A percentile compares a stretch with the other conserved stretches of the same genome.
Conservation (phyloP, 2,797 vertebrate genomes). For the Crocodylus rhombifer region DNA sequence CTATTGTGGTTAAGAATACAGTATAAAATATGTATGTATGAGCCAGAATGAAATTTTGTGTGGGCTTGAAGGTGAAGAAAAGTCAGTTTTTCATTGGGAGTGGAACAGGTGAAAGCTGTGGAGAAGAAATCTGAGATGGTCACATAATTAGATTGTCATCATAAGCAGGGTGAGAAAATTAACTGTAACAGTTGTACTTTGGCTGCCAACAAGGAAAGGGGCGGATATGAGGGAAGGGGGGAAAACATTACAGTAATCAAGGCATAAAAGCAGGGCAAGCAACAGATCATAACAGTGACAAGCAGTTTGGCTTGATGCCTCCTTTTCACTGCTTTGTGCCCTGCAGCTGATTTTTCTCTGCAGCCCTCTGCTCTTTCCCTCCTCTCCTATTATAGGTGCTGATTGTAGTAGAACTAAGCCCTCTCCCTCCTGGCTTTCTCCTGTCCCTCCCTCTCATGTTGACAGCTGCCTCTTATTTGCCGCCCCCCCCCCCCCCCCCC, state of each 20-base stretch:
- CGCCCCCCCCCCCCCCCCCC: too few species aligned
- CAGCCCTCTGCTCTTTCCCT: too few species aligned
- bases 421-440: too few species aligned
- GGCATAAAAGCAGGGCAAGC: background rate
- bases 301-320: too few species aligned
- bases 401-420: too few species aligned
- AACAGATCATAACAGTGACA: background rate
- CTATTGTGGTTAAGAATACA: background rate
- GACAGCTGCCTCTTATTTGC: too few species aligned
- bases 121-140: background rate
- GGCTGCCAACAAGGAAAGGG: background rate
- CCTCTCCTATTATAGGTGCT: too few species aligned
- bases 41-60: background rate
- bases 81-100: background rate
- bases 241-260: background rate
- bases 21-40: background rate
- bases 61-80: background rate
- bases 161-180: background rate
- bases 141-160: background rate
- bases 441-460: too few species aligned
- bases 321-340: too few species aligned
- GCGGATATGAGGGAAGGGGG: background rate
- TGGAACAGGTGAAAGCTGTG: background rate
- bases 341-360: too few species aligned
- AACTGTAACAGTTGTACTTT: background rate